phyloP scores from a whole-genome alignment of 1,140 invertebrate genomes.

The Scylla paramamosain region DNA sequence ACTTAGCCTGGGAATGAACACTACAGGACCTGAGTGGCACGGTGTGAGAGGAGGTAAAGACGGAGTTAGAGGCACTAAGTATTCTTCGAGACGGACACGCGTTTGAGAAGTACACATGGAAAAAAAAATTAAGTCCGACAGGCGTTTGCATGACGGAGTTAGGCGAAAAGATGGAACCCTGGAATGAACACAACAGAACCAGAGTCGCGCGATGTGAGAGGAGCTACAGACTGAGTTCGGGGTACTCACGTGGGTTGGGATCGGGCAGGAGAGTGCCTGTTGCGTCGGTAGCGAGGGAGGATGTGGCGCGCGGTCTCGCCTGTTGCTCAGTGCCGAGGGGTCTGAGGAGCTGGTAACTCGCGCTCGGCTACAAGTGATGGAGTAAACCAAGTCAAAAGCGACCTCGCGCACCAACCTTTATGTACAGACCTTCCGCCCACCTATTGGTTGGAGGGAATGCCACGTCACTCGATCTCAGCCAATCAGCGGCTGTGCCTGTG shows the following conservation, averaged over 20 bases:
- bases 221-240: not conserved
- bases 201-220: not conserved
- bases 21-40: no score
- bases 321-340: slow-evolving; percentile 8
- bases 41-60: no score
- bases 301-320: not conserved
- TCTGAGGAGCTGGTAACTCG: slow-evolving; percentile 19
- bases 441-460: not conserved
- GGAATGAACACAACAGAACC: no score
- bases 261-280: not conserved
- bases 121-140: no score
- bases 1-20: no score
- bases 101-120: no score
- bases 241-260: not conserved
- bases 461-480: not conserved
- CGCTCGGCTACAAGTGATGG: slow-evolving; percentile 9
- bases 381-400: slow-evolving; percentile 22
- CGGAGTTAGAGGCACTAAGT: no score
- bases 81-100: no score
- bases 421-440: slow-evolving; percentile 1
- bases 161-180: no score
- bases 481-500: not conserved
- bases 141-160: no score
- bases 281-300: not conserved
- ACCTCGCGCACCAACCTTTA: slow-evolving; percentile 9